Evolutionary conservation across 2,797 vertebrate genomes (phyloP).

Genomic region (Tiaroga cobitis): DNA sequence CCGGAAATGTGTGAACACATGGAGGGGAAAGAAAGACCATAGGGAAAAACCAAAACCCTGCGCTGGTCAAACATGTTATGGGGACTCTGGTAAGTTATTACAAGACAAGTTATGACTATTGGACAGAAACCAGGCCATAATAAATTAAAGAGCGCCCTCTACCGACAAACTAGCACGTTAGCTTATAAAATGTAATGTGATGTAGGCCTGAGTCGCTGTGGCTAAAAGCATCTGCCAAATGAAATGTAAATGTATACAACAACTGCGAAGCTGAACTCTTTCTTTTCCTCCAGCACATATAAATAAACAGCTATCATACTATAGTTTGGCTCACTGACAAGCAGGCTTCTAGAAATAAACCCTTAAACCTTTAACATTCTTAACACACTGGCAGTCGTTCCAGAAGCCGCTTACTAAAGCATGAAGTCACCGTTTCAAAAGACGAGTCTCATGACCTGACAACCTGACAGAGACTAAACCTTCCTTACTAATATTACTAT

Average conservation of each 20-base stretch:
- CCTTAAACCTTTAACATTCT: constrained; percentile 63
- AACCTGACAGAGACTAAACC: neutral
- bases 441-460: neutral
- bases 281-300: neutral
- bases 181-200: neutral
- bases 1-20: neutral
- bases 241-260: neutral
- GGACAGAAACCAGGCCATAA: neutral
- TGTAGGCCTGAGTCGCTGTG: neutral
- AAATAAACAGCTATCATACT: neutral
- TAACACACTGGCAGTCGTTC: constrained; percentile 61
- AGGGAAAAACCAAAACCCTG: neutral
- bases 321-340: neutral
- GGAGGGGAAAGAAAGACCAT: too few relatives aligned
- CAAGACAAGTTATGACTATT: neutral
- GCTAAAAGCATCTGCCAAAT: neutral
- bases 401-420: constrained; percentile 66
- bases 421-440: constrained; percentile 61
- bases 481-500: neutral
- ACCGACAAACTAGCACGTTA: neutral
- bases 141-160: neutral
- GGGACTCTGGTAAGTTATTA: neutral
- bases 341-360: constrained; percentile 32
- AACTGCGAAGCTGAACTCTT: neutral
- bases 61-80: neutral